These are phyloP conservation scores for Germaria angustata DNA, from an alignment of 2,888 invertebrate species.

Conservation along the genomic window DNA sequence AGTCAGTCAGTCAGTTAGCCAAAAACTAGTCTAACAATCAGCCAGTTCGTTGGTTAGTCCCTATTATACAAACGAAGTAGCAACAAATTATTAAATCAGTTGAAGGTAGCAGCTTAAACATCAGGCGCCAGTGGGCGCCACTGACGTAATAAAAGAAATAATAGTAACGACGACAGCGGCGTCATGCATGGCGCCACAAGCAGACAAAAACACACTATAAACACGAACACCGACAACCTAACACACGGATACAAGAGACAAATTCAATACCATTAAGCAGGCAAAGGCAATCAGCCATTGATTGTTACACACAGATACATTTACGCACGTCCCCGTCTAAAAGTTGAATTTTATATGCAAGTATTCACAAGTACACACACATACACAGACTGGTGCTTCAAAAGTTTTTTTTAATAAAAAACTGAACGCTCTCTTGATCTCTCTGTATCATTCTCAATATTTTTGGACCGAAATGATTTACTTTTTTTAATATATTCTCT, in stretches of 20 bases:
- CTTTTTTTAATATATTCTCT: no score
- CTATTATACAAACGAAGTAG: constrained; percentile 69
- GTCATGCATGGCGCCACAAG: constrained; percentile 78
- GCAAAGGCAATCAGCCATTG: constrained; percentile 24
- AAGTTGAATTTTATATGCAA: not conserved
- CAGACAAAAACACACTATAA: constrained; percentile 34
- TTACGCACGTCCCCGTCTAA: not conserved
- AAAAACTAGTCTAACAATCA: not conserved
- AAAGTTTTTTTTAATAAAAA: no score
- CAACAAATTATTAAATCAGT: constrained; percentile 68
- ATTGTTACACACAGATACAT: constrained; percentile 24
- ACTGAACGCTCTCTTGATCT: no score
- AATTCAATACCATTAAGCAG: constrained; percentile 15
- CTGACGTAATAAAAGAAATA: constrained; percentile 80
- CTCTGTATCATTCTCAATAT: no score
- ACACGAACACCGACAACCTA: constrained; percentile 21
- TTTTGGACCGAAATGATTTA: no score
- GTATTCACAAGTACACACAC: not conserved
- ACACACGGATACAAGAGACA: constrained; percentile 18
- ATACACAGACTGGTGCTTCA: no score
- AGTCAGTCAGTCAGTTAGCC: constrained; percentile 6
- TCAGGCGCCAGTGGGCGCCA: constrained; percentile 80
- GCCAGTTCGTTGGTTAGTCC: constrained; percentile 57
- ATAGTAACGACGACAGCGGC: constrained; percentile 77
- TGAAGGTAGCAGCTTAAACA: constrained; percentile 69